phyloP scores from a whole-genome alignment of 2,797 vertebrate species.

The Sternotherus odoratus region DNA sequence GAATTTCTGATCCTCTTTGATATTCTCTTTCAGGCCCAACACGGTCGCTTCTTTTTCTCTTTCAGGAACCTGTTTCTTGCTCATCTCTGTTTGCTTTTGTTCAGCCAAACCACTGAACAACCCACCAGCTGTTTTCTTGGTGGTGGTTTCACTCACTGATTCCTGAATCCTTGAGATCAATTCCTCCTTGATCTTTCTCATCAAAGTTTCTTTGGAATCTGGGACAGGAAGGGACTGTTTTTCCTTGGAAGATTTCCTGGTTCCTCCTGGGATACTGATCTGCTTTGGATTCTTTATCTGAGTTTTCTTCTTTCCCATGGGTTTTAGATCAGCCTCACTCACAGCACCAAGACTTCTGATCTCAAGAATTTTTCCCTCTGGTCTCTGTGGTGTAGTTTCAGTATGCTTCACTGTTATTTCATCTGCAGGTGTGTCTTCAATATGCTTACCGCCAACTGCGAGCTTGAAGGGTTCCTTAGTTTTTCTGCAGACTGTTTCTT shows the following conservation, averaged over 20 bases:
- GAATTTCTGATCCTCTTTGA: rapidly evolving
- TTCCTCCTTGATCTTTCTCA: conserved; percentile 23
- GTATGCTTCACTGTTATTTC: background rate
- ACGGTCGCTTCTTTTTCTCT: background rate
- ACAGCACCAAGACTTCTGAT: background rate
- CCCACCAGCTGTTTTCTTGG: background rate
- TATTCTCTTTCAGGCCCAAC: background rate
- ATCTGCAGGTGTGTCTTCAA: background rate
- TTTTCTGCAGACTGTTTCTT: background rate
- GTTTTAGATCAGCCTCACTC: conserved; percentile 11
- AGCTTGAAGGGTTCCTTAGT: background rate
- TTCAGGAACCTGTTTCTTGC: background rate
- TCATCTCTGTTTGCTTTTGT: background rate
- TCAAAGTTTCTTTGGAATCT: conserved; percentile 37
- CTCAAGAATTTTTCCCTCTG: background rate
- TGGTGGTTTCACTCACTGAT: background rate
- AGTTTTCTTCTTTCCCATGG: conserved; percentile 50
- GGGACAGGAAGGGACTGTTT: conserved; percentile 19
- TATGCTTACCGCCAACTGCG: background rate
- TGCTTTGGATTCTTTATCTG: conserved; percentile 63
- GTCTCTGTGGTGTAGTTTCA: background rate
- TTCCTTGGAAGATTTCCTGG: background rate
- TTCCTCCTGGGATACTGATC: background rate
- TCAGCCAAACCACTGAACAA: background rate
- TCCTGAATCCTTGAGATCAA: background rate